These are phyloP conservation scores for Aegithalos caudatus DNA, from an alignment of 2,113 vertebrate genomes.

Conservation along the genomic window DNA sequence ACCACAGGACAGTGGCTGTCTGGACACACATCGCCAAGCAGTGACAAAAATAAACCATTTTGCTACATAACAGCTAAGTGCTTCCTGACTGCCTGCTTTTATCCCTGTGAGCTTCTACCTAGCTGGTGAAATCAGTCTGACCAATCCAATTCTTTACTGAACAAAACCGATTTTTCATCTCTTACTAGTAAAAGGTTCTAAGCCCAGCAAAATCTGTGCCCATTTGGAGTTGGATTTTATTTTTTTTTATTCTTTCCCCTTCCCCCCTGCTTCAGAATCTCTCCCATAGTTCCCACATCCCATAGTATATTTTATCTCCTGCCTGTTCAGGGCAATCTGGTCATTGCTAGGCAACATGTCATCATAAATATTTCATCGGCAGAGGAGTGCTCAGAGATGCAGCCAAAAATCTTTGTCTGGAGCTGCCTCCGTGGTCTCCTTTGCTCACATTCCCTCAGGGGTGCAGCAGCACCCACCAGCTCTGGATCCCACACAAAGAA, in stretches of 20 bases:
- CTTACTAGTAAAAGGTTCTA: not conserved
- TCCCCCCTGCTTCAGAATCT: not conserved
- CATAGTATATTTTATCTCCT: constrained; percentile 17
- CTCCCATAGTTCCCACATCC: not conserved
- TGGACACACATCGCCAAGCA: not conserved
- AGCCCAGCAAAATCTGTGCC: not conserved
- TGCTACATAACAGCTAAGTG: constrained; percentile 49
- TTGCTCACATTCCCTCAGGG: not conserved
- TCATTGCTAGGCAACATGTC: constrained; percentile 76
- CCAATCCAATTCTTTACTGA: not conserved
- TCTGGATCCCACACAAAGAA: rapidly evolving
- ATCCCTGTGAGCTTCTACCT: constrained; percentile 29
- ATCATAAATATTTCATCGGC: constrained; percentile 72
- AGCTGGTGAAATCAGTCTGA: constrained; percentile 45
- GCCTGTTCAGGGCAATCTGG: constrained; percentile 42
- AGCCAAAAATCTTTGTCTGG: constrained; percentile 11
- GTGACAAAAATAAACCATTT: constrained; percentile 61
- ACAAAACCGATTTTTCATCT: constrained; percentile 6
- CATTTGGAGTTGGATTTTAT: not conserved
- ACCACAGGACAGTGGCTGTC: constrained; percentile 15
- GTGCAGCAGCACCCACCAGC: not conserved
- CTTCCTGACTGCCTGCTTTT: constrained; percentile 49
- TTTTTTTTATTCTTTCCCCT: not conserved
- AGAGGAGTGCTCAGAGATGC: constrained; percentile 15
- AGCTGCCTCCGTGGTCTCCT: not conserved